Percentiles rank a stretch among this genome's conserved stretches.
Conservation (phyloP, 2,113 vertebrate genomes). For the Myanophis thanlyinensis region DNA sequence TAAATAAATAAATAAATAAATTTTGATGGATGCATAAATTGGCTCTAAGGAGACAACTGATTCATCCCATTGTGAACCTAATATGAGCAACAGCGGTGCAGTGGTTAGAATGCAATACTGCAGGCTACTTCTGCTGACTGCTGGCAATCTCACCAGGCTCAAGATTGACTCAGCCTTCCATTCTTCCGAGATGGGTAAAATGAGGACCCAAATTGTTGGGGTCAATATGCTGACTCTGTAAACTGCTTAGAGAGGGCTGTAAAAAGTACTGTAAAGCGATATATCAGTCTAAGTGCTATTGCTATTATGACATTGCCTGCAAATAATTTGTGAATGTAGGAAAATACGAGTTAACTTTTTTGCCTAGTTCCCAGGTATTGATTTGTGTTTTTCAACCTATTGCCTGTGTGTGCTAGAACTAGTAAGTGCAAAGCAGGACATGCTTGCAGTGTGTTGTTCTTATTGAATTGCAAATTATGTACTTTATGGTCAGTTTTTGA, state of each 20-base stretch:
- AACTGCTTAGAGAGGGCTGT: too few species aligned
- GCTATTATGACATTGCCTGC: background rate
- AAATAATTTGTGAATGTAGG: background rate
- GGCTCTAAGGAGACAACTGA: background rate
- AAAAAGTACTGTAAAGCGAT: too few species aligned
- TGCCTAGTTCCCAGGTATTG: background rate
- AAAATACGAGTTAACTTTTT: background rate
- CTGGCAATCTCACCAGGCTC: too few species aligned
- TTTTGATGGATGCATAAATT: background rate
- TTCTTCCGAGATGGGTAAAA: too few species aligned
- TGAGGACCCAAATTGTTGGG: too few species aligned
- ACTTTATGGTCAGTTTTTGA: background rate
- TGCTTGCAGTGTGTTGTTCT: background rate
- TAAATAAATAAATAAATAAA: too few species aligned
- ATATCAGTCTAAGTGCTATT: too few species aligned
- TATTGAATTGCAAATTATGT: background rate
- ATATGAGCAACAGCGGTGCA: too few species aligned
- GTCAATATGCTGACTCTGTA: too few species aligned
- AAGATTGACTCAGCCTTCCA: too few species aligned
- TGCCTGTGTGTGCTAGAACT: background rate
- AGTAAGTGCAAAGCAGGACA: background rate
- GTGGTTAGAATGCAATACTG: too few species aligned
- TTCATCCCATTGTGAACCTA: background rate
- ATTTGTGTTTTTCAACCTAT: background rate
- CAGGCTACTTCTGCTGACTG: too few species aligned